Evolutionary conservation across 2,113 vertebrate genomes (phyloP).

Genomic region (Myiopsitta monachus): DNA sequence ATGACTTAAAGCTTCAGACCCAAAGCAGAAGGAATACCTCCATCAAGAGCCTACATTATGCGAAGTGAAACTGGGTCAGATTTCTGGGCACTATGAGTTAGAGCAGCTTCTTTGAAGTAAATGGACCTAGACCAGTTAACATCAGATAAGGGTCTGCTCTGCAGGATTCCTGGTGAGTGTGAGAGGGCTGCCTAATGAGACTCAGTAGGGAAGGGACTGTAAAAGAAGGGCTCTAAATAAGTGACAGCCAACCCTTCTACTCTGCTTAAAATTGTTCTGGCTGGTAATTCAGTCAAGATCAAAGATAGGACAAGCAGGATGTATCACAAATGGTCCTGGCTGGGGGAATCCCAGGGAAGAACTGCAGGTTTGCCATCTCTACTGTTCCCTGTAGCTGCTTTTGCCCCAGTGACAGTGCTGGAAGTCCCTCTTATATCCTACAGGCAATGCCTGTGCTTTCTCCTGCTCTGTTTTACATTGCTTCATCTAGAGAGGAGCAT

Average conservation of each 20-base stretch:
- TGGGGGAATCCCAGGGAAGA: neutral
- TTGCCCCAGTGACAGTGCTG: neutral
- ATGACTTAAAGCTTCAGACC: neutral
- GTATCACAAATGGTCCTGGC: neutral
- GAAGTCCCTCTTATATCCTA: neutral
- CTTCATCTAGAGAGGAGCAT: neutral
- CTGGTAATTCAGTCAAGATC: neutral
- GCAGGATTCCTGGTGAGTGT: neutral
- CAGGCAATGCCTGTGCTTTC: neutral
- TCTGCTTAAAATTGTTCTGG: constrained; percentile 1
- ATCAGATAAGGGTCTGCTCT: constrained; percentile 26
- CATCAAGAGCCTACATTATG: neutral
- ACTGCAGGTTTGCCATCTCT: neutral
- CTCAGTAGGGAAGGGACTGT: neutral
- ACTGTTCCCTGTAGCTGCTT: neutral
- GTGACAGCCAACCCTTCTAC: neutral
- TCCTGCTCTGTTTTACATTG: neutral
- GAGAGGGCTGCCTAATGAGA: neutral
- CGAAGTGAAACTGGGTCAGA: constrained; percentile 29
- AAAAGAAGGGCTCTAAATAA: constrained; percentile 19
- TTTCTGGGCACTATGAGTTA: constrained; percentile 6
- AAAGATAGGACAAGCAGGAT: neutral
- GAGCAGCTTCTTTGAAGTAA: constrained; percentile 31
- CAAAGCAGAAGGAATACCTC: neutral
- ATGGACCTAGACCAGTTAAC: constrained; percentile 28